These are phyloP conservation scores for Trichogramma pretiosum DNA, from an alignment of 1,140 invertebrate genomes.

Conservation along the genomic window DNA sequence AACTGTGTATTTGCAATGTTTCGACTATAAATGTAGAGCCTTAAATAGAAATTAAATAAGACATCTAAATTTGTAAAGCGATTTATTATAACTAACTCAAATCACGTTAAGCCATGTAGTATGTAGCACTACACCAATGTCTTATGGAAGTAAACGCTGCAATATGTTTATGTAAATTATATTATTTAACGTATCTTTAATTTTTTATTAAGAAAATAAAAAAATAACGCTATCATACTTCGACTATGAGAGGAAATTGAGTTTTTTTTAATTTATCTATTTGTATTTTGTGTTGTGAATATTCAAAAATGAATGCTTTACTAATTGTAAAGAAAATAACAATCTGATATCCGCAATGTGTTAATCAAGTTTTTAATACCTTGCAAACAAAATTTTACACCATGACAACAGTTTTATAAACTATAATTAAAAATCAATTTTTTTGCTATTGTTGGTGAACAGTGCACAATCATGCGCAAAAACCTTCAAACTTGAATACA, in stretches of 20 bases:
- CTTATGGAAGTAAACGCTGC: not conserved
- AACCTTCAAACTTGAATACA: too few species aligned
- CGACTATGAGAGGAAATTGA: too few species aligned
- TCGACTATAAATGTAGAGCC: constrained; percentile 11
- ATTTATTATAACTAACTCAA: not conserved
- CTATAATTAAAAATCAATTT: constrained; percentile 2
- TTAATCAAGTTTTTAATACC: too few species aligned
- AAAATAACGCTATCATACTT: too few species aligned
- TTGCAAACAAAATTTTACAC: too few species aligned
- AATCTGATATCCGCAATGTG: too few species aligned
- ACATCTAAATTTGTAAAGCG: not conserved
- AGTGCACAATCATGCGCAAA: not conserved
- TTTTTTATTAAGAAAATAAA: constrained; percentile 6
- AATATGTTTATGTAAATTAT: constrained; percentile 8
- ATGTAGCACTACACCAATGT: not conserved
- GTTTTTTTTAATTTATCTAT: too few species aligned
- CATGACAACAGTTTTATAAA: not conserved
- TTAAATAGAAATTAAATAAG: too few species aligned
- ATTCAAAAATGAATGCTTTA: too few species aligned
- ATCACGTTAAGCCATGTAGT: not conserved
- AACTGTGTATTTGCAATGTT: constrained; percentile 7
- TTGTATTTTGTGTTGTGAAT: too few species aligned
- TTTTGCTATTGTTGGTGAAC: not conserved
- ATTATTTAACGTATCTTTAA: constrained; percentile 8
- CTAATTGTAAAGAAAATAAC: too few species aligned